Conservation (phyloP, 1,140 invertebrate species). For the Eupristina koningsbergeri region DNA sequence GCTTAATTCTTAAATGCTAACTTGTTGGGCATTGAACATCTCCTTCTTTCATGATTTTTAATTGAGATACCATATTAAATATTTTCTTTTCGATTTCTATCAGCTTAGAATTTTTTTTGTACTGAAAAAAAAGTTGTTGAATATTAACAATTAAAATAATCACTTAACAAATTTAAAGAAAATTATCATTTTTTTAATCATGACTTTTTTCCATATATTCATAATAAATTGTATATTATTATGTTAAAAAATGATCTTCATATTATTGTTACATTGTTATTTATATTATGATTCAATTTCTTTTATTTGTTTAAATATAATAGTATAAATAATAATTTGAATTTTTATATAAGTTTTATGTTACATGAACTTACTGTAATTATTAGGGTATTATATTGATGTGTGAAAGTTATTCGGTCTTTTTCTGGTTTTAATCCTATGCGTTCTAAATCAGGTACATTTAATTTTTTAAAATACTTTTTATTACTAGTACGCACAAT, state of each 20-base stretch:
- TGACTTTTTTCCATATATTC: too few relatives aligned
- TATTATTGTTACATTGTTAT: slow-evolving; percentile 32
- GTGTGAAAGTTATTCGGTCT: slow-evolving; percentile 77
- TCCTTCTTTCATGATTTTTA: slow-evolving; percentile 74
- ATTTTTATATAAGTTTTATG: not conserved
- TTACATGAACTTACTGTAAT: slow-evolving; percentile 75
- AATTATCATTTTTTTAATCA: too few relatives aligned
- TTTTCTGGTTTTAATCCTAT: slow-evolving; percentile 77
- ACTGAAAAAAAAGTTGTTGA: slow-evolving; percentile 73
- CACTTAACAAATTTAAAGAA: too few relatives aligned
- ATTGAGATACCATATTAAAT: slow-evolving; percentile 72
- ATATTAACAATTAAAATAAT: not conserved
- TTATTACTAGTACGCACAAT: slow-evolving; percentile 83
- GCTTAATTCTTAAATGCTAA: slow-evolving; percentile 56
- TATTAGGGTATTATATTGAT: slow-evolving; percentile 85
- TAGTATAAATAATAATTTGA: too few relatives aligned
- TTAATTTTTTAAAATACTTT: slow-evolving; percentile 86
- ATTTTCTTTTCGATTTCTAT: slow-evolving; percentile 80
- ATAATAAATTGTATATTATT: too few relatives aligned
- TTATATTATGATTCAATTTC: too few relatives aligned
- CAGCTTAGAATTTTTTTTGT: slow-evolving; percentile 81
- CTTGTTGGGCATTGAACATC: slow-evolving; percentile 73
- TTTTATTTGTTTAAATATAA: too few relatives aligned
- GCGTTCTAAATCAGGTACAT: slow-evolving; percentile 80
- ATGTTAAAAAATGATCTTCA: too few relatives aligned